phyloP scores from a whole-genome alignment of 2,888 invertebrate species.

The Osedax frankpressi region DNA sequence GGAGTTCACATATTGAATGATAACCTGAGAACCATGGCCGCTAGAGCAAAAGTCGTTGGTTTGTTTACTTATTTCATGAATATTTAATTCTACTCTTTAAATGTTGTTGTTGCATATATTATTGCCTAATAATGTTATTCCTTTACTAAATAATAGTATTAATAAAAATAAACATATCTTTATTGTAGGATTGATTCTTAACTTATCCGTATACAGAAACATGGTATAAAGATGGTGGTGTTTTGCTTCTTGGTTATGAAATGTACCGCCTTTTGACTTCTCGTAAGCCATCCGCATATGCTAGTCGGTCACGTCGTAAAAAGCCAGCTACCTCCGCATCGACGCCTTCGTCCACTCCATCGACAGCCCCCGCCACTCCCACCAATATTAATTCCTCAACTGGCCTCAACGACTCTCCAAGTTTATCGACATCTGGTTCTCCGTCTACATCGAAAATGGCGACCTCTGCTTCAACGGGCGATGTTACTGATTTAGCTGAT shows the following conservation, averaged over 20 bases:
- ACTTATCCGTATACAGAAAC: no score
- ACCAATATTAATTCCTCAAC: not conserved
- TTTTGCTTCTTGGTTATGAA: constrained; percentile 90
- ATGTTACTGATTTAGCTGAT: not conserved
- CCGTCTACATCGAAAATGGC: not conserved
- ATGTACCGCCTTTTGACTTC: constrained; percentile 72
- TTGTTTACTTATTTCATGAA: constrained; percentile 30
- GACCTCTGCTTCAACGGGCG: not conserved
- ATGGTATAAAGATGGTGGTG: constrained; percentile 79
- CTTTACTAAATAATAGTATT: no score
- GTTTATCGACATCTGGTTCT: not conserved
- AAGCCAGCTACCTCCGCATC: not conserved
- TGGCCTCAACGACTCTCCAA: not conserved
- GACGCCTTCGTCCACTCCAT: not conserved
- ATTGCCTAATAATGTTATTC: no score
- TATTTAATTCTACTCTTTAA: no score
- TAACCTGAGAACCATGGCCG: constrained; percentile 75
- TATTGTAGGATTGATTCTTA: no score
- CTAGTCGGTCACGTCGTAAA: not conserved
- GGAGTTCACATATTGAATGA: constrained; percentile 81
- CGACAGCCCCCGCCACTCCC: not conserved
- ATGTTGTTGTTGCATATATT: no score
- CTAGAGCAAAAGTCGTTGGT: constrained; percentile 63
- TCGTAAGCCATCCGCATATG: constrained; percentile 5
- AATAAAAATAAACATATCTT: no score